phyloP scores from a whole-genome alignment of 1,140 invertebrate species.

The Bicyclus anynana region DNA sequence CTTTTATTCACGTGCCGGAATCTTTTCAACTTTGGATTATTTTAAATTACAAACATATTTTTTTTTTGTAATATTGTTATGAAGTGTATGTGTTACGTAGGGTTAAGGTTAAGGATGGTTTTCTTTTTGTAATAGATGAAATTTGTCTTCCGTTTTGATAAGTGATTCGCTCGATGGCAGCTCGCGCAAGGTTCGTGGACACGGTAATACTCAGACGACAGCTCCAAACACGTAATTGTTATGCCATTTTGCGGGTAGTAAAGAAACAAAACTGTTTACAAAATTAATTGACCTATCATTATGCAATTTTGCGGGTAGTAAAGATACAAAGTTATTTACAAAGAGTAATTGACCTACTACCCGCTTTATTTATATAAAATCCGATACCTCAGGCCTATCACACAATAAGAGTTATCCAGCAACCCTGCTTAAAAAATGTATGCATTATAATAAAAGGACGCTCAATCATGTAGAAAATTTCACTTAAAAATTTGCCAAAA shows the following conservation, averaged over 20 bases:
- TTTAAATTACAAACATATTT: constrained; percentile 26
- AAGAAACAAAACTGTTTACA: too few relatives aligned
- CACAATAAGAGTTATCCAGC: too few relatives aligned
- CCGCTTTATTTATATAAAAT: too few relatives aligned
- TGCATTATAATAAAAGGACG: too few relatives aligned
- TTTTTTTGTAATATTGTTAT: constrained; percentile 38
- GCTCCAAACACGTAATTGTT: not conserved
- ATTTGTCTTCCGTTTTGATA: constrained; percentile 53
- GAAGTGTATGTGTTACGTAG: constrained; percentile 33
- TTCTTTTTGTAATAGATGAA: constrained; percentile 21
- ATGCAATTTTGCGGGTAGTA: too few relatives aligned
- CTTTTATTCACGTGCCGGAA: constrained; percentile 22
- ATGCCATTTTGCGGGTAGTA: not conserved
- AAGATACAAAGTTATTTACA: too few relatives aligned
- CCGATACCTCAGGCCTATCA: too few relatives aligned
- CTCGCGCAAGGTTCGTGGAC: constrained; percentile 19
- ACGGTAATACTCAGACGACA: constrained; percentile 5
- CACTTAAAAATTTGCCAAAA: too few relatives aligned
- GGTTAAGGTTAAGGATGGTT: constrained; percentile 4
- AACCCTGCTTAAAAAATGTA: too few relatives aligned
- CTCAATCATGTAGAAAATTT: too few relatives aligned
- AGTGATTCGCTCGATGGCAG: constrained; percentile 41
- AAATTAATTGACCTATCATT: too few relatives aligned
- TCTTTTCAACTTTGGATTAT: constrained; percentile 31
- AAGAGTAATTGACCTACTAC: too few relatives aligned